Conservation (phyloP, 2,888 invertebrate species). For the Strigamia crassipes region DNA sequence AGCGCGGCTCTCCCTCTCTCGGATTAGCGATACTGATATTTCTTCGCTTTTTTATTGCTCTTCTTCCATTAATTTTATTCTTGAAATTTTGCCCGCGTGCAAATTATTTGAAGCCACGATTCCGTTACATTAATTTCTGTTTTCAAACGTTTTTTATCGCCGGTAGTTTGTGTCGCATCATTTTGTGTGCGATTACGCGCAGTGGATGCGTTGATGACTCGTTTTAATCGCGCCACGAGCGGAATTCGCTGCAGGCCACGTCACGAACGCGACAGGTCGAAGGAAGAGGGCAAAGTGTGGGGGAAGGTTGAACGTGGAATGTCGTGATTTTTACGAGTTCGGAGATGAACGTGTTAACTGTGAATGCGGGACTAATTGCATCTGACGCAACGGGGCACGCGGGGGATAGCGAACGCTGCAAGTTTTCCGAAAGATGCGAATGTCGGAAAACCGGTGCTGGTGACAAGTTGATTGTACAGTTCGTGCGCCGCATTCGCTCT, state of each 20-base stretch:
- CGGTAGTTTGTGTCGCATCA: neutral
- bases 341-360: neutral
- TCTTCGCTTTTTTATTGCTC: slow-evolving; percentile 24
- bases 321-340: slow-evolving; percentile 4
- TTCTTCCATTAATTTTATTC: slow-evolving; percentile 25
- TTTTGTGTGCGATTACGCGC: slow-evolving; percentile 10
- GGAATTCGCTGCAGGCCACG: slow-evolving; percentile 24
- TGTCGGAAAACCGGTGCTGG: neutral
- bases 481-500: neutral
- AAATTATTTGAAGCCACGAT: neutral
- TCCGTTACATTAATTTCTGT: slow-evolving; percentile 9
- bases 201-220: neutral
- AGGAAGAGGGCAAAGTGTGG: neutral
- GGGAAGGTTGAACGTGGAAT: neutral
- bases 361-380: slow-evolving; percentile 33
- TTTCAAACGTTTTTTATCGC: slow-evolving; percentile 4
- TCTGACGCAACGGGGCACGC: neutral
- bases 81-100: neutral
- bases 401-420: neutral
- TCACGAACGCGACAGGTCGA: neutral
- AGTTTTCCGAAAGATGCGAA: neutral
- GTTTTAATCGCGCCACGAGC: slow-evolving; percentile 14
- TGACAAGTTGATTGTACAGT: slow-evolving; percentile 15
- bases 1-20: too few species aligned
- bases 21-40: slow-evolving; percentile 32